Evolutionary conservation across 2,888 invertebrate genomes (phyloP).

Genomic region (Ommatoiulus sabulosus): DNA sequence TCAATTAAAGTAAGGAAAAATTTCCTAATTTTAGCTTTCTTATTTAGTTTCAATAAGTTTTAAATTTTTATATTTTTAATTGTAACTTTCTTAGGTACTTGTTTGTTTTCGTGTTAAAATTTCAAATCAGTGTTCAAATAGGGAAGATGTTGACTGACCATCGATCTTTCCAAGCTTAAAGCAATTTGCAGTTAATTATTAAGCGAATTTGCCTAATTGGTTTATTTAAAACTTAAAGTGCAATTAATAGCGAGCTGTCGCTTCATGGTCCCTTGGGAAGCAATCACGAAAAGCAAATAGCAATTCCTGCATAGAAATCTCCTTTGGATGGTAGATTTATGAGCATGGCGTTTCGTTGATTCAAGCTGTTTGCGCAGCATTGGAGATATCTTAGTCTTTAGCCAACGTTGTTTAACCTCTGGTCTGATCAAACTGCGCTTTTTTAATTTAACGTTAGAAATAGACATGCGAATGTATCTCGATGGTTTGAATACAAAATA

Average conservation of each 20-base stretch:
- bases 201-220: neutral
- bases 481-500: too few species aligned
- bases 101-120: too few species aligned
- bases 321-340: neutral
- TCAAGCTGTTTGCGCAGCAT: neutral
- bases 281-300: slow-evolving; percentile 32
- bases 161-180: slow-evolving; percentile 1
- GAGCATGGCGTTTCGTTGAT: neutral
- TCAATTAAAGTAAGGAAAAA: too few species aligned
- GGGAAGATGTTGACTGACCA: neutral
- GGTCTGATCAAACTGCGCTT: too few species aligned
- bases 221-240: slow-evolving; percentile 23
- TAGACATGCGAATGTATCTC: too few species aligned
- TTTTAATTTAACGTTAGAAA: too few species aligned
- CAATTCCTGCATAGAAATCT: neutral
- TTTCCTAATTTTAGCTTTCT: too few species aligned
- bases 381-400: too few species aligned
- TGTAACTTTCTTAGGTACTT: too few species aligned
- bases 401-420: too few species aligned
- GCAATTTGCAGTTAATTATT: neutral
- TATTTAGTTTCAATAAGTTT: too few species aligned
- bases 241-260: slow-evolving; percentile 30
- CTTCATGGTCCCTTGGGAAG: neutral
- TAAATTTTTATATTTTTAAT: too few species aligned
- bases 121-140: neutral